phyloP scores from a whole-genome alignment of 2,888 invertebrate species.

The Ectemnius lituratus region DNA sequence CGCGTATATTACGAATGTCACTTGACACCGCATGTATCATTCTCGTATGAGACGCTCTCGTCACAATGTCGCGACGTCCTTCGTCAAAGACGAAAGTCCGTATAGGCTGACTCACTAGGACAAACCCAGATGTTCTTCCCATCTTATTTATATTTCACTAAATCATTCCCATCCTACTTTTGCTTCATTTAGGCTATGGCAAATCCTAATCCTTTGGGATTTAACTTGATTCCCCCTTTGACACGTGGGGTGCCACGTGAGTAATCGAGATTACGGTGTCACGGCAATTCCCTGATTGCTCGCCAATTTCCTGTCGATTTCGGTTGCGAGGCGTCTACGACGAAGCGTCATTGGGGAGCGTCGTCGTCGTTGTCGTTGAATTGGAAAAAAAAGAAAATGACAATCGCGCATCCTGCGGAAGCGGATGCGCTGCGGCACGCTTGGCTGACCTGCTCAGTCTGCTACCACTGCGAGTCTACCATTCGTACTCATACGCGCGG shows the following conservation, averaged over 20 bases:
- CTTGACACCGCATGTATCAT: constrained; percentile 45
- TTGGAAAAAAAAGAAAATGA: constrained; percentile 56
- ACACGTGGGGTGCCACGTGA: background rate
- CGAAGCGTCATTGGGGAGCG: background rate
- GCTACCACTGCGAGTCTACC: constrained; percentile 40
- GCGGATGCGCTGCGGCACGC: constrained; percentile 71
- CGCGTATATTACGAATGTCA: constrained; percentile 46
- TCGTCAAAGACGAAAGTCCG: constrained; percentile 44
- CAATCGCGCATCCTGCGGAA: constrained; percentile 74
- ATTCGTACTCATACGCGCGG: background rate
- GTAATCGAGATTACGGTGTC: no score
- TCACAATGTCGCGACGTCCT: constrained; percentile 28
- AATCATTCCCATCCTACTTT: background rate
- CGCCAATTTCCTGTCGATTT: constrained; percentile 20
- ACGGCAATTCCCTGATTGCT: no score
- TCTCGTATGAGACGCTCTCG: constrained; percentile 32
- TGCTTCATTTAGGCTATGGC: no score
- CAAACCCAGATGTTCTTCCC: background rate
- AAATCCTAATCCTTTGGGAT: background rate
- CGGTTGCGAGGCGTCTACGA: no score
- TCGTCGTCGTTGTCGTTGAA: constrained; percentile 25
- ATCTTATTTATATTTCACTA: background rate
- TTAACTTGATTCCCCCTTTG: background rate
- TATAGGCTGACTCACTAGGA: background rate
- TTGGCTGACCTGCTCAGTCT: constrained; percentile 66